Base-by-base conservation (phyloP, 2,888 invertebrate genomes). In the Agrochola lychnidis region DNA sequence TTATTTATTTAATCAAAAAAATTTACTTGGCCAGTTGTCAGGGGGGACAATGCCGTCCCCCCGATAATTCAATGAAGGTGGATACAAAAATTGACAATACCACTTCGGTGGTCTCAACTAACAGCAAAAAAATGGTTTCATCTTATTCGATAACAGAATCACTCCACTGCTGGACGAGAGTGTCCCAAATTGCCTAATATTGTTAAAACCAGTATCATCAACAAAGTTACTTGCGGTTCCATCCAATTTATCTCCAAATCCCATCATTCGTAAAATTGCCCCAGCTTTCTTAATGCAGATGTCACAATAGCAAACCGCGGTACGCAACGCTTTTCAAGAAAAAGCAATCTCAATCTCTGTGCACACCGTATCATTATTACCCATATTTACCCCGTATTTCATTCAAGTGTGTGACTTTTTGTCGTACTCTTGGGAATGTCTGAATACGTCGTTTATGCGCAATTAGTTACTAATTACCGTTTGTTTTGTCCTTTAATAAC, bases 401-500 rank as follows among this genome's bases (percentile, higher is more conserved):
- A 91, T 91, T 91, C 89, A 90, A 78, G 80, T 75, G 81, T 84
- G 84, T 76, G 83, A 85, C 76, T 81, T 84, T 82, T 93, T 93
- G 93, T 93, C 89, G 79, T 88, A 87, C 85, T 84, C 89, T 86
- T 87, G 90, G 89, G 93, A 92, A 94, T 94, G 93, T 87, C 86
- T 94, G 93, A 95, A 94, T 94, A 90, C 92, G 87, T 92, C 93
- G 94, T 93, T 95, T 94, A 93, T 91, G 90, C 90, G 92, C 93
- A 95, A 95, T 95, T 95, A 95, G 91, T 91, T 86, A 90, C 90
- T 93, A 92, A 93, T 94, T 94, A 93, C 89, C 64, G 90, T 92
- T 91, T 92, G 93, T 93, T 93, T 92, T 92, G 92, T 92, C 91
- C 90, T 89, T 92, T 93, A 93, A 93, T 92, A 89, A 89, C 86